Evolutionary conservation across 1,140 invertebrate genomes (phyloP), one percentile per base, ranked within the genome.

Genomic region (Leptoteleia sp.): DNA sequence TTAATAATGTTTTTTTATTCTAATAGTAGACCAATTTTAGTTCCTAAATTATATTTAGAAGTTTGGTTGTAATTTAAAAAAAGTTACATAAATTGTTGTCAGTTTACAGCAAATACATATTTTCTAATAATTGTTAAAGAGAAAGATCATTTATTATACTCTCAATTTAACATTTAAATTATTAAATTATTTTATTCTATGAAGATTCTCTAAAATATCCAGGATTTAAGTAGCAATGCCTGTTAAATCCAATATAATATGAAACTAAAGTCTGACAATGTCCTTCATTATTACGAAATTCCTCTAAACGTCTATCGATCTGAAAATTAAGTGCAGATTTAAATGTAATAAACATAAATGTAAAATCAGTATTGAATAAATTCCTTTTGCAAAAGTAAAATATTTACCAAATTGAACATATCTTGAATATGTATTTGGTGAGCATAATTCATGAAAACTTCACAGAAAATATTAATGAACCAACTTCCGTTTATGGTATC

Each of bases 391-490:
- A 25, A 25, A 25, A 25, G 22, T 33, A 54, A 43, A 33, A 65
- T 45, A 42, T 43, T 61, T 70, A 94, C 93, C 75, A 92, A 90
- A 72, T 90, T 91, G 35, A 95, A 88, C 75, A 96, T 90, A 80
- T 92, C 90, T 68, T 92, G 90, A 13, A 96, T 80, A 81, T 94
- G 91, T 22, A 88, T 89, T 76, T 92, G 86, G 78, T 92, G 89
- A 5, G 94, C 94, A 79, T 93, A 85, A 38, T 92, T 90, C 87
- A 94, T 94, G 82, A 96, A 94, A 64, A 93, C 90, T 81, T 93
- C 89, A 85, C 94, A 96, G 42, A 96, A 88, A 52, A 91, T 90
- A 82, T 95, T 93, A 50, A 96, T 93, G 81, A 94, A 95, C 93
- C 94, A 95, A 50, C 93, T 93, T 11, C 95, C 95, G 15, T 81